Percentiles rank a stretch among this genome's conserved stretches.
Evolutionary conservation across 1,140 invertebrate species (phyloP).

Genomic region (Octopus sinensis): DNA sequence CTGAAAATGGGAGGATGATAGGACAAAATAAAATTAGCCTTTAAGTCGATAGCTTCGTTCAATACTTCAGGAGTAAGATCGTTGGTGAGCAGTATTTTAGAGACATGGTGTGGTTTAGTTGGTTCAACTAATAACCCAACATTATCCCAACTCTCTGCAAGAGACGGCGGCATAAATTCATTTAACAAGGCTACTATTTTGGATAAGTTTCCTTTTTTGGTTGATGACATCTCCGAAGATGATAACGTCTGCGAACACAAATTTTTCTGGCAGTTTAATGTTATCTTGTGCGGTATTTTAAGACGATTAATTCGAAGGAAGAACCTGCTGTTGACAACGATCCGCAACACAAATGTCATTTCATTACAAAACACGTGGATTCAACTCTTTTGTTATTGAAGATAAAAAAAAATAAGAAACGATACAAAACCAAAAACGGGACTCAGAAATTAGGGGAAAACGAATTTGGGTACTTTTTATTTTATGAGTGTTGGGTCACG

Average conservation of each 20-base stretch:
- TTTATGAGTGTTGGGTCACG: no score
- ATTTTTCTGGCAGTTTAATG: no score
- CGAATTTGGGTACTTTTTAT: no score
- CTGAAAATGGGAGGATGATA: conserved; percentile 95
- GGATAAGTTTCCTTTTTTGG: conserved; percentile 49
- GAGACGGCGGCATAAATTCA: conserved; percentile 67
- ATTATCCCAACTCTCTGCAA: conserved; percentile 92
- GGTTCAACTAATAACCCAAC: conserved; percentile 88
- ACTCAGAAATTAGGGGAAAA: no score
- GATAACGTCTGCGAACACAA: no score
- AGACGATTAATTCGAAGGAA: no score
- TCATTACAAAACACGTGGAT: neutral
- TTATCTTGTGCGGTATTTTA: no score
- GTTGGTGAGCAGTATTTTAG: conserved; percentile 83
- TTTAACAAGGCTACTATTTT: conserved; percentile 67
- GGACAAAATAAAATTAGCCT: conserved; percentile 79
- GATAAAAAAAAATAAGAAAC: neutral
- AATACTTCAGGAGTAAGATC: conserved; percentile 82
- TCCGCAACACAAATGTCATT: neutral
- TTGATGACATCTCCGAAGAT: neutral
- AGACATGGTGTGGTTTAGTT: conserved; percentile 55
- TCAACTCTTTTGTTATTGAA: neutral
- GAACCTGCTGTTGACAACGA: no score
- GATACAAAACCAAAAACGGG: no score
- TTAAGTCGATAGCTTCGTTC: conserved; percentile 71